Percentiles rank a stretch among this genome's conserved stretches.
These are phyloP conservation scores for Holacanthella duospinosa DNA, from an alignment of 2,888 invertebrate genomes.

Conservation along the genomic window DNA sequence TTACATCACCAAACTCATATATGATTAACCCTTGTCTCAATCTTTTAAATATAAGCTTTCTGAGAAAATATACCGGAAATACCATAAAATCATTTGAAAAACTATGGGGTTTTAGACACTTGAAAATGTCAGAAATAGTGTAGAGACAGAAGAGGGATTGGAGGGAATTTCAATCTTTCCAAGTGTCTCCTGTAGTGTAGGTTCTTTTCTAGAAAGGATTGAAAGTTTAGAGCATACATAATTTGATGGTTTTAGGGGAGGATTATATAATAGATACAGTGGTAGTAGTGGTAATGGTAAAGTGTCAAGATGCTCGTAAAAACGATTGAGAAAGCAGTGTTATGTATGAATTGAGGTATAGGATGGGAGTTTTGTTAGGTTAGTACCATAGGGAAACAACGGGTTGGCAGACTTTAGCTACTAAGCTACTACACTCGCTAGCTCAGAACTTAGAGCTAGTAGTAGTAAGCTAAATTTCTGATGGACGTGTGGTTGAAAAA, in stretches of 20 bases:
- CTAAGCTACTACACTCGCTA: not conserved
- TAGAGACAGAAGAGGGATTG: not conserved
- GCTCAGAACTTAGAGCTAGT: not conserved
- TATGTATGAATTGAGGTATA: not conserved
- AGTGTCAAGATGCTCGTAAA: conserved; percentile 2
- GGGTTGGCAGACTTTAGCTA: too few species aligned
- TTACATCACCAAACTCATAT: too few species aligned
- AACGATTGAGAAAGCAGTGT: not conserved
- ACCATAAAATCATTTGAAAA: too few species aligned
- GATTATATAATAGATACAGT: not conserved
- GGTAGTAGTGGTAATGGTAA: not conserved
- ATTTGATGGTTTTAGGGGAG: not conserved
- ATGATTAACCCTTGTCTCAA: too few species aligned
- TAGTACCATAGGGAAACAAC: not conserved
- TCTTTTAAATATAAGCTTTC: too few species aligned
- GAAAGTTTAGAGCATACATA: not conserved
- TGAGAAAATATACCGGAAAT: too few species aligned
- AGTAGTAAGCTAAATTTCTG: not conserved
- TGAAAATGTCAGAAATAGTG: not conserved
- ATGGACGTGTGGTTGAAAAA: not conserved
- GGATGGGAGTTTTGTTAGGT: not conserved
- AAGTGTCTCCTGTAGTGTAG: not conserved
- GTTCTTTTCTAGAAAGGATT: not conserved
- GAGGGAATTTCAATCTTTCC: not conserved
- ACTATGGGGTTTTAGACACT: too few species aligned